These are phyloP conservation scores for Yponomeuta sedellus DNA, from an alignment of 2,888 invertebrate species.

Conservation along the genomic window DNA sequence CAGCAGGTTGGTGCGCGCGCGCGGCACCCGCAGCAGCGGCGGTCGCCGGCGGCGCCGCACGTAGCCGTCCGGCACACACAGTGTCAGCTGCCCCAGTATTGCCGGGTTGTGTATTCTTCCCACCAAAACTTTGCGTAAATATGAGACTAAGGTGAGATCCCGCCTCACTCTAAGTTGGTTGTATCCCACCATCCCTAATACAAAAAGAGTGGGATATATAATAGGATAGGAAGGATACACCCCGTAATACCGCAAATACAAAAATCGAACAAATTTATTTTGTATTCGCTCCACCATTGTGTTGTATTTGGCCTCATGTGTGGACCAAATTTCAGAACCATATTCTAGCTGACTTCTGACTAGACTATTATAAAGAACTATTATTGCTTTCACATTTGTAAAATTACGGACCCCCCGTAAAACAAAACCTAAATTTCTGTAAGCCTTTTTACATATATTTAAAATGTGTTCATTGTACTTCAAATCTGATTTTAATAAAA, in stretches of 20 bases:
- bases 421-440: constrained; percentile 18
- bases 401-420: constrained; percentile 14
- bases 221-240: constrained; percentile 11
- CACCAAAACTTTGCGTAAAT: not conserved
- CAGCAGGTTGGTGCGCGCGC: constrained; percentile 2
- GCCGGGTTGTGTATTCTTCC: not conserved
- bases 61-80: constrained; percentile 5
- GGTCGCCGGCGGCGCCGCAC: not conserved
- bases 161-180: not conserved
- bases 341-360: constrained; percentile 20
- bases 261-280: constrained; percentile 10
- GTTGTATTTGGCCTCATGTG: constrained; percentile 18
- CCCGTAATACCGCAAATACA: constrained; percentile 5
- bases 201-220: constrained; percentile 9
- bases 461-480: constrained; percentile 16
- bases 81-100: not conserved
- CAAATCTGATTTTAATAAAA: constrained; percentile 10
- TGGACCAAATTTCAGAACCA: constrained; percentile 20
- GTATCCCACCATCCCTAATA: constrained; percentile 12
- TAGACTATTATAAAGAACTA: constrained; percentile 18
- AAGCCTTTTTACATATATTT: constrained; percentile 18
- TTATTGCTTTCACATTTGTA: constrained; percentile 15
- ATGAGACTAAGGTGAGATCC: not conserved
- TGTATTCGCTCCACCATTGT: constrained; percentile 9
- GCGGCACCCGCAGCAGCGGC: constrained; percentile 2